phyloP scores from a whole-genome alignment of 2,797 vertebrate genomes.

The Anomalospiza imberbis region DNA sequence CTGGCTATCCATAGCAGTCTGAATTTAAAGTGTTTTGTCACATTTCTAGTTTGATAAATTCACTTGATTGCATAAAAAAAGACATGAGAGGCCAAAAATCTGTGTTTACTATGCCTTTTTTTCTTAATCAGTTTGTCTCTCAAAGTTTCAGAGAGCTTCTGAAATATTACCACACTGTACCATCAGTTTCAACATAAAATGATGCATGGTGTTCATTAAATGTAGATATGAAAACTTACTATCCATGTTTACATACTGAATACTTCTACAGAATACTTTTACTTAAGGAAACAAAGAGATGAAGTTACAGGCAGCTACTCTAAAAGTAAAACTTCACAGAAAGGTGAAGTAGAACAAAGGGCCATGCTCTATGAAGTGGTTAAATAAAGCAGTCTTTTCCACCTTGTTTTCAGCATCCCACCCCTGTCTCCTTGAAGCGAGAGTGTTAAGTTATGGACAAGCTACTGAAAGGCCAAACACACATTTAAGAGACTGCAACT shows the following conservation, averaged over 20 bases:
- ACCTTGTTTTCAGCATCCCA: neutral
- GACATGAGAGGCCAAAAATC: neutral
- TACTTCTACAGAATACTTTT: neutral
- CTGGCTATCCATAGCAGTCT: neutral
- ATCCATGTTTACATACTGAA: neutral
- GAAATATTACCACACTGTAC: neutral
- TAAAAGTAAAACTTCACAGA: neutral
- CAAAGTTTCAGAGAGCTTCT: neutral
- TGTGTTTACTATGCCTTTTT: neutral
- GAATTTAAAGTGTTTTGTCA: neutral
- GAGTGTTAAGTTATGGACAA: neutral
- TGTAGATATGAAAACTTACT: neutral
- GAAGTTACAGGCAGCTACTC: neutral
- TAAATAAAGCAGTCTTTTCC: neutral
- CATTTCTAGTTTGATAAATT: neutral
- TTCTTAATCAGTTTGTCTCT: neutral
- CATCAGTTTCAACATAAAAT: neutral
- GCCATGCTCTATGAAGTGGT: neutral
- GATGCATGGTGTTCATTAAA: neutral
- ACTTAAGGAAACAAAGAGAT: neutral
- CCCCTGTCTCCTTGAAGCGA: neutral
- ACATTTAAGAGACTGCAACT: rapidly evolving
- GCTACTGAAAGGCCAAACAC: neutral
- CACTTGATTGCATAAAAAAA: neutral
- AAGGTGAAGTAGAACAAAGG: neutral